Evolutionary conservation across 2,888 invertebrate species (phyloP), one percentile per base, ranked within the genome.

Genomic region (Andrena minutula): DNA sequence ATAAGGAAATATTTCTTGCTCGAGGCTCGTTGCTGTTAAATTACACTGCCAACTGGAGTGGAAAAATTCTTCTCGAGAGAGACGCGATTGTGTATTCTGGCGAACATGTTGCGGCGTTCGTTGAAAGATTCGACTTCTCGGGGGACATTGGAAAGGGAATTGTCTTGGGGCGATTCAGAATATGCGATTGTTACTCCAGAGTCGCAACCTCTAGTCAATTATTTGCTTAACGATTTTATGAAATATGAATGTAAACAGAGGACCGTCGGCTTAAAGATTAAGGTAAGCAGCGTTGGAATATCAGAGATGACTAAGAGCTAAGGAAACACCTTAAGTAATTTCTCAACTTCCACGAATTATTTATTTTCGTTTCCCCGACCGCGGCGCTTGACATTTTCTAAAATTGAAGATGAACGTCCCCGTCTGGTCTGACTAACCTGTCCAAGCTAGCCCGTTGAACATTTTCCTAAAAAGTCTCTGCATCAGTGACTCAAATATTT

Each of bases 1-100:
- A n/a, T 64, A 79, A 79, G 70, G 64, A 65, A 79, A 70, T 70
- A 79, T 68, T 23, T 75, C 65, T 65, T 68, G 30, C 47, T 47
- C 32, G 47, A 41, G 4, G 28, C 3, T 51, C 23, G n/a, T 41
- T 56, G 56, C 68, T n/a, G 56, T 64, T 47, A 76, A 76, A 76
- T 76, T 71, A 58, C 47, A 23, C 47, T 35, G 10, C 7, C 20
- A 60, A 49, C 5, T n/a, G 61, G 20, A 28, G 2, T 69, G 26
- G 32, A 72, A 76, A 58, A 72, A 47, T 49, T 30, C 3, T 28
- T 20, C 3, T 30, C 20, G 1, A 26, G 32, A 16, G 16, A 41
- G 16, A 41, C 41, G 41, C 41, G 41, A 41, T 41, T 16, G 41
- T 41, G 4, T 41, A 2, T 16, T 41, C 41, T 41, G 41, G 41